phyloP scores from a whole-genome alignment of 2,888 invertebrate genomes.

The Melanostoma scalare region DNA sequence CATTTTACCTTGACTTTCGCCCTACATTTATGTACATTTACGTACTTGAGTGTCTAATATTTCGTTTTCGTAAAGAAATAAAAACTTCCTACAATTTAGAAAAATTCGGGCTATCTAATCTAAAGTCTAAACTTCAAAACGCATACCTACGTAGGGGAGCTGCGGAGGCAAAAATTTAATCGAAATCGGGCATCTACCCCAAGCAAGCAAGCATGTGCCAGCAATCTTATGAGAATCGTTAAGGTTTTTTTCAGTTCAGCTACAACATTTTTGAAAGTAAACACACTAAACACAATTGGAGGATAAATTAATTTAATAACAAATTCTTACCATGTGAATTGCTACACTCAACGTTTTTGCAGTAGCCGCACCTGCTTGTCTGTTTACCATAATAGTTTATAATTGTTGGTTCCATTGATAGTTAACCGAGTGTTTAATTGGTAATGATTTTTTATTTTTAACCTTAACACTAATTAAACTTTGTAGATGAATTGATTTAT shows the following conservation, averaged over 20 bases:
- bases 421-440: background rate
- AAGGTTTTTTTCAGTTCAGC: background rate
- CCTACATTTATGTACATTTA: slow-evolving; percentile 1
- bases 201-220: background rate
- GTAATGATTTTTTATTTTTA: background rate
- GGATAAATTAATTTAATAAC: slow-evolving; percentile 78
- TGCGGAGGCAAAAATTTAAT: slow-evolving; percentile 20
- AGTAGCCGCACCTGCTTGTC: slow-evolving; percentile 78
- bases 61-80: slow-evolving; percentile 15
- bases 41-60: slow-evolving; percentile 1
- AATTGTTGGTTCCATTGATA: slow-evolving; percentile 76
- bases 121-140: background rate
- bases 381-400: slow-evolving; percentile 79
- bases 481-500: background rate
- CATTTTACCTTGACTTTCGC: slow-evolving; percentile 24
- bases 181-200: slow-evolving; percentile 62
- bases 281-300: slow-evolving; percentile 9
- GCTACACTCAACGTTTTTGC: slow-evolving; percentile 76
- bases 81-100: background rate
- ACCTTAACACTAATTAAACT: background rate
- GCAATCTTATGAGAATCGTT: background rate
- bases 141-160: slow-evolving; percentile 3
- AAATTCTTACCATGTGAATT: slow-evolving; percentile 78
- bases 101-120: no score
- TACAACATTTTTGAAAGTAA: slow-evolving; percentile 3